Percentiles rank a stretch among this genome's conserved stretches.
Conservation (phyloP, 1,140 invertebrate genomes). For the Yoshiicerus persimilis region DNA sequence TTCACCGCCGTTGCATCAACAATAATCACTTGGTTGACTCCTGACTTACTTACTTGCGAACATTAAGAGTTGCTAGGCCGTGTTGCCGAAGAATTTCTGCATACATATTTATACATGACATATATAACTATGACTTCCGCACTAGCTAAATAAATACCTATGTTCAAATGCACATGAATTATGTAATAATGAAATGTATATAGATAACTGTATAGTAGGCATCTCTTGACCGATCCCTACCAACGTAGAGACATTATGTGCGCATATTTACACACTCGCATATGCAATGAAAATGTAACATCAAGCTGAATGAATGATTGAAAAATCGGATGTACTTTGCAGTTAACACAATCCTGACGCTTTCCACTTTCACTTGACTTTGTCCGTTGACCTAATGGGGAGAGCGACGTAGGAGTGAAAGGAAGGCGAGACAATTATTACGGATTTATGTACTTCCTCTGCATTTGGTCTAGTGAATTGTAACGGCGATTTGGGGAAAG, state of each 20-base stretch:
- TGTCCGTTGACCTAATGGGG: too few species aligned
- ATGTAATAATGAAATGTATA: neutral
- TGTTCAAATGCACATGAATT: neutral
- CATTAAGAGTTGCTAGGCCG: neutral
- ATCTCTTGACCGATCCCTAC: too few species aligned
- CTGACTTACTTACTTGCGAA: neutral
- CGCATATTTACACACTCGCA: too few species aligned
- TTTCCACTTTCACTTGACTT: neutral
- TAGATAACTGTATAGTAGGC: neutral
- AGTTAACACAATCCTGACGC: too few species aligned
- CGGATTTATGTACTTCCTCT: neutral
- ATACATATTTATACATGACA: neutral
- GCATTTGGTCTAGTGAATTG: neutral
- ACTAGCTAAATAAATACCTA: neutral
- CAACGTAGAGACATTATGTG: too few species aligned
- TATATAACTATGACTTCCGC: neutral
- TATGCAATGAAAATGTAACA: too few species aligned
- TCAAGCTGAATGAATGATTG: too few species aligned
- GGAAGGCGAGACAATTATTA: neutral
- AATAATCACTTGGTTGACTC: neutral
- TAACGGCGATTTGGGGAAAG: neutral
- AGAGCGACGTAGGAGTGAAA: neutral
- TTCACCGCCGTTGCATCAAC: neutral
- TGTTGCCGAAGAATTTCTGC: neutral
- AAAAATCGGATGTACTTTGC: constrained; percentile 11